Base-by-base conservation (phyloP, 2,113 vertebrate genomes). In the Oceanites oceanicus region DNA sequence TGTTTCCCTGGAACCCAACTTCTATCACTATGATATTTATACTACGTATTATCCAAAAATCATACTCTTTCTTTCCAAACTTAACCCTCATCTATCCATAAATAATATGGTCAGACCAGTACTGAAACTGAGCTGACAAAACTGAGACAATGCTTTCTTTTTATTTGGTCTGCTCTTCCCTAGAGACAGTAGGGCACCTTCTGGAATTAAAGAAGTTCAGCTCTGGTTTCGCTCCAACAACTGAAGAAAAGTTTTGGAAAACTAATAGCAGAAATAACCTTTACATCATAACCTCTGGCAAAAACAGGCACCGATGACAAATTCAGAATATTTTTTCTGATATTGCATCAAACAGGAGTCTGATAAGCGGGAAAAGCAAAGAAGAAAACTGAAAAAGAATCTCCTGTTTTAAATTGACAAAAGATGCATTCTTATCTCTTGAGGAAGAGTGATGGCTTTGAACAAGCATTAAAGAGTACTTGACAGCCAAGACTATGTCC, bases 231-330 rank as follows among this genome's bases (percentile, higher is more conserved):
- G 2, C 56, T 95, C 45, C 78, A 94, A 79, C 42, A 87, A 86
- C 29, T 79, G 42, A 55, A 85, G 42, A 78, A 70, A 94, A 13
- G 36, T 76, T 95, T 81, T 91, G 80, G 87, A 87, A 95, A 91
- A 94, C 11, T 71, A 89, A 58, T 38, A 79, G 73, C 1, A 5
- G 58, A 93, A 95, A 90, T 80, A 92, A 77, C 55, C 15, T 92
- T 81, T 63, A 89, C 77, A 79, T 92, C 83, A 80, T 76, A 67
- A 81, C 32, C 7, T 1, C 17, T 88, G 90, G 95, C 93, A 93
- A 95, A 94, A 97, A 76, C 88, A 96, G 76, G 58, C 32, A 68
- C 18, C 2, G 4, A 23, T 88, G 62, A 83, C 85, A 95, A 61
- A 92, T 44, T 59, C 38, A 76, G 58, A 83, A 16, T 61, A 44